Percentiles rank a stretch among this genome's conserved stretches.
Evolutionary conservation across 2,797 vertebrate species (phyloP).

Genomic region (Sparus aurata): DNA sequence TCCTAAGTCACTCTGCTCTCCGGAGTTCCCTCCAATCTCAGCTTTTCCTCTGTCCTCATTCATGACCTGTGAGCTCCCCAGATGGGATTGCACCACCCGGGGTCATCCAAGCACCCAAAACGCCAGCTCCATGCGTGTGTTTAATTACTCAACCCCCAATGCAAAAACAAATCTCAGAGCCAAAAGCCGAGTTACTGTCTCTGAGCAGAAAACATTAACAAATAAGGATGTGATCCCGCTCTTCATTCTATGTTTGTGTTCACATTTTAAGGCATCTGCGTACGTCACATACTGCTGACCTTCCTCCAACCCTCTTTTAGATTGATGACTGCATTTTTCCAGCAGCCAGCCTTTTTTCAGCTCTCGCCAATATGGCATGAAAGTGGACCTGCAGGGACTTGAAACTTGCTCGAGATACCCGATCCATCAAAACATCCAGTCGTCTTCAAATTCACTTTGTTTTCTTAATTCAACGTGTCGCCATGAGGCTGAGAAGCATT

Average conservation of each 20-base stretch:
- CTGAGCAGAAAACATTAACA: conserved; percentile 2
- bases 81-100: conserved; percentile 64
- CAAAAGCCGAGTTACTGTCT: conserved; percentile 13
- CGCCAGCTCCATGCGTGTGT: conserved; percentile 38
- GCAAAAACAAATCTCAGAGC: conserved; percentile 22
- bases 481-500: background rate
- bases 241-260: background rate
- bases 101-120: conserved; percentile 60
- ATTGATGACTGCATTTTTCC: background rate
- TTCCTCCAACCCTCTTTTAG: conserved; percentile 8
- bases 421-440: conserved; percentile 27
- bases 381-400: conserved; percentile 25
- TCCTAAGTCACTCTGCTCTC: conserved; percentile 23
- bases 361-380: background rate
- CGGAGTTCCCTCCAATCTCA: conserved; percentile 36
- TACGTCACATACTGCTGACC: conserved; percentile 16
- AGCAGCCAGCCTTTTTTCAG: conserved; percentile 1
- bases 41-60: conserved; percentile 38
- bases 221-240: conserved; percentile 14
- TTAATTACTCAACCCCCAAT: conserved; percentile 38
- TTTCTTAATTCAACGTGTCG: background rate
- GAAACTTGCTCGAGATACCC: conserved; percentile 9
- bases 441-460: background rate
- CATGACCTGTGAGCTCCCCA: conserved; percentile 53
- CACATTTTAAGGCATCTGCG: background rate